Percentiles rank a stretch among this genome's conserved stretches.
Evolutionary conservation across 1,140 invertebrate species (phyloP).

Genomic region (Theocolax elegans): DNA sequence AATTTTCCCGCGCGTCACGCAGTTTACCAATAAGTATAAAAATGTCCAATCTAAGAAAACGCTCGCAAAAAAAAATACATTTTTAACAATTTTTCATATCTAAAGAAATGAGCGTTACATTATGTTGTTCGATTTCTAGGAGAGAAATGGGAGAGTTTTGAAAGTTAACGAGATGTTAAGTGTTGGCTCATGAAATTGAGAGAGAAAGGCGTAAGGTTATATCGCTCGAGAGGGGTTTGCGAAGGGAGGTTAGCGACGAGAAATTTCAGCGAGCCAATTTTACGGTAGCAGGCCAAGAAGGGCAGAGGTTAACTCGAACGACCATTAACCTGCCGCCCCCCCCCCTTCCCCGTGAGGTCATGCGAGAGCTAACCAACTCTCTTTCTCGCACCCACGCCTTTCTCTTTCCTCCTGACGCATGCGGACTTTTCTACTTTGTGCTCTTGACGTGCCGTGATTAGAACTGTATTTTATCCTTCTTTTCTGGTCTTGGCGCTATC

Average conservation of each 20-base stretch:
- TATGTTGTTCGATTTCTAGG: too few relatives aligned
- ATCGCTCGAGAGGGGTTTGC: not conserved
- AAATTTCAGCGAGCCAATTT: conserved; percentile 46
- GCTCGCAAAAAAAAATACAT: too few relatives aligned
- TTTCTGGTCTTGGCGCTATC: not conserved
- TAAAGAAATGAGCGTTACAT: too few relatives aligned
- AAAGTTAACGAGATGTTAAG: too few relatives aligned
- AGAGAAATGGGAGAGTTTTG: too few relatives aligned
- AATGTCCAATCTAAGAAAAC: too few relatives aligned
- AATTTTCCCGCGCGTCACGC: too few relatives aligned
- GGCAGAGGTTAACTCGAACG: conserved; percentile 45
- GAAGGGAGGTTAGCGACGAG: not conserved
- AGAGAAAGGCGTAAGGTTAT: not conserved
- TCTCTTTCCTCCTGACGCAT: not conserved
- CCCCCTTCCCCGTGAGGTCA: too few relatives aligned
- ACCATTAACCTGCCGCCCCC: conserved; percentile 40
- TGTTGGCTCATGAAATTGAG: not conserved
- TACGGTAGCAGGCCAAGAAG: conserved; percentile 29
- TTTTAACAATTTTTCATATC: too few relatives aligned
- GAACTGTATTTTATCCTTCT: conserved; percentile 11
- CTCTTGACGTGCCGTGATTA: conserved; percentile 12
- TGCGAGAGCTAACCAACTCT: too few relatives aligned
- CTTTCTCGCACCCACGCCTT: too few relatives aligned
- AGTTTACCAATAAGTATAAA: too few relatives aligned
- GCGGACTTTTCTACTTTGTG: conserved; percentile 28